phyloP scores from a whole-genome alignment of 2,797 vertebrate genomes.

The Labroides dimidiatus region DNA sequence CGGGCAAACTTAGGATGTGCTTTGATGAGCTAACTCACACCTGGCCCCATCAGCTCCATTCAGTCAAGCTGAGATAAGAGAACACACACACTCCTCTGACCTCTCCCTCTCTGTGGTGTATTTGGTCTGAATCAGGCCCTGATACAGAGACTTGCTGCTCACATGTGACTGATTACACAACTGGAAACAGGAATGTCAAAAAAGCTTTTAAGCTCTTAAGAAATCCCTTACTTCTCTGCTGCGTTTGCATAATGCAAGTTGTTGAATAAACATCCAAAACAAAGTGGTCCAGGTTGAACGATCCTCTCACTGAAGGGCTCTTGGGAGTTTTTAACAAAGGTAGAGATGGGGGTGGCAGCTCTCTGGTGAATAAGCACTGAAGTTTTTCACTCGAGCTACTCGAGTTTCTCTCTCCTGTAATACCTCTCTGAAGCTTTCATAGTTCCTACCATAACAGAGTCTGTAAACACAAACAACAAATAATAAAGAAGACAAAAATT shows the following conservation, averaged over 20 bases:
- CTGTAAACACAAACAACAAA: no score
- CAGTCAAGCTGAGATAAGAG: neutral
- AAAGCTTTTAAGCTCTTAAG: conserved; percentile 12
- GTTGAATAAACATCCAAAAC: conserved; percentile 32
- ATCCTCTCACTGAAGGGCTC: conserved; percentile 43
- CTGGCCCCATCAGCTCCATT: no score
- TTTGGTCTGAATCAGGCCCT: neutral
- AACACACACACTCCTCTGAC: no score
- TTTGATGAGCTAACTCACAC: no score
- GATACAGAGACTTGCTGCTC: neutral
- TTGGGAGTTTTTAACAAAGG: conserved; percentile 55
- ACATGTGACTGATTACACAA: neutral
- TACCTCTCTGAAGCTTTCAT: conserved; percentile 8
- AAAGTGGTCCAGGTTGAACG: conserved; percentile 38
- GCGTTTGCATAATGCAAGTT: conserved; percentile 37
- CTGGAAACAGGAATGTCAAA: neutral
- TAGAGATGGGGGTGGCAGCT: conserved; percentile 41
- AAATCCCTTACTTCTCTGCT: conserved; percentile 10
- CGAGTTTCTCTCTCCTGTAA: conserved; percentile 10
- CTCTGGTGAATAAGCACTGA: conserved; percentile 54
- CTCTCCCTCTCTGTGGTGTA: neutral
- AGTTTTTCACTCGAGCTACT: conserved; percentile 43
- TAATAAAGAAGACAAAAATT: no score
- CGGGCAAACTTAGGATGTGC: no score
- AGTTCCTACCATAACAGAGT: conserved; percentile 5